A percentile compares a stretch with the other conserved stretches of the same genome.
Evolutionary conservation across 2,797 vertebrate genomes (phyloP).

Genomic region (Acrossocheilus fasciatus): DNA sequence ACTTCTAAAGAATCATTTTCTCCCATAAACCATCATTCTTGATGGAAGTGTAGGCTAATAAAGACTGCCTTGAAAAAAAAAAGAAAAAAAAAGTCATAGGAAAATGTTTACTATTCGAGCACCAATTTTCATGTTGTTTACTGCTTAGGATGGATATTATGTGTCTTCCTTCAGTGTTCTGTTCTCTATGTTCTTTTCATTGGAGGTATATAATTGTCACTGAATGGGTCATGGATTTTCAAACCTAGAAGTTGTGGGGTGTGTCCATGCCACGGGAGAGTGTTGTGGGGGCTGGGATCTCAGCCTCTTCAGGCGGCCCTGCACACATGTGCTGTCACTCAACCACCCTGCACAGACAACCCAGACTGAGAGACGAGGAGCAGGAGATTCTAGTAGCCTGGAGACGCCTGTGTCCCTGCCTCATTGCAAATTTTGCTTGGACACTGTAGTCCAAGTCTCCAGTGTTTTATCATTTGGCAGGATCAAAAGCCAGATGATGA

Average conservation of each 20-base stretch:
- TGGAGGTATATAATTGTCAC: neutral
- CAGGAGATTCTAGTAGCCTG: conserved; percentile 42
- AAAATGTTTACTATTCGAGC: neutral
- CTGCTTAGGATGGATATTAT: neutral
- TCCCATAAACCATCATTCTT: neutral
- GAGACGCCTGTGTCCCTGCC: conserved; percentile 56
- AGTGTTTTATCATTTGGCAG: neutral
- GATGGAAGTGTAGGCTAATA: neutral
- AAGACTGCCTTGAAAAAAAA: neutral
- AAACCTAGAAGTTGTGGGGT: conserved; percentile 45
- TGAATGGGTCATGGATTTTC: conserved; percentile 26
- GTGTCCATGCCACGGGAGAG: conserved; percentile 62
- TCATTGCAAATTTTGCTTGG: conserved; percentile 21
- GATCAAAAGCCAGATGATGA: conserved; percentile 66
- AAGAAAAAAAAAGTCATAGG: neutral
- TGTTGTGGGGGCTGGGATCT: conserved; percentile 60
- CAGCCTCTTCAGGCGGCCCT: conserved; percentile 48
- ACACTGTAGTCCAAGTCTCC: conserved; percentile 39
- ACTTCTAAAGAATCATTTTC: too few relatives aligned
- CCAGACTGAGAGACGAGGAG: conserved; percentile 50
- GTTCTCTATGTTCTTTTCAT: neutral
- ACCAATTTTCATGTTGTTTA: neutral
- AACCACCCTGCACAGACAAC: conserved; percentile 53
- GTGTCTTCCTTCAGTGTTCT: neutral
- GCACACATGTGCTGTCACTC: conserved; percentile 81